Conservation (phyloP, 1,140 invertebrate species). For the Drosophila dunni region DNA sequence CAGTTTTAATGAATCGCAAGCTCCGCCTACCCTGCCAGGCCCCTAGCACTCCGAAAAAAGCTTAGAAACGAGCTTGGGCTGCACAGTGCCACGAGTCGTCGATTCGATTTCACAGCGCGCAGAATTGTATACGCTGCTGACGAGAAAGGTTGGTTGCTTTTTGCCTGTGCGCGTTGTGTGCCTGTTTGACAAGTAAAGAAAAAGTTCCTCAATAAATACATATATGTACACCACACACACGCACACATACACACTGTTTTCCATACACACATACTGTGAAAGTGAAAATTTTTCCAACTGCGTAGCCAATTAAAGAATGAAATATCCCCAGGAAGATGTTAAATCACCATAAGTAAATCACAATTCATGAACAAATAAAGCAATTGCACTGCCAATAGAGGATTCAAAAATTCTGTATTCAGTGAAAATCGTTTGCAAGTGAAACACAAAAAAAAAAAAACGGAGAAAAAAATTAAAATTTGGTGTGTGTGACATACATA, state of each 20-base stretch:
- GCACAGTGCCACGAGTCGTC: slow-evolving; percentile 46
- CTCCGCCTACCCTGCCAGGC: slow-evolving; percentile 29
- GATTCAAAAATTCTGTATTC: slow-evolving; percentile 58
- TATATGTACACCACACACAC: slow-evolving; percentile 28
- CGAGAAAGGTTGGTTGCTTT: slow-evolving; percentile 78
- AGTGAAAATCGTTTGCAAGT: slow-evolving; percentile 42
- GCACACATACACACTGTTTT: slow-evolving; percentile 28
- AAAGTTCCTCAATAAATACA: slow-evolving; percentile 42
- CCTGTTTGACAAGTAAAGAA: slow-evolving; percentile 41
- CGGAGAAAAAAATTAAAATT: slow-evolving; percentile 24
- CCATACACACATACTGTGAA: slow-evolving; percentile 48
- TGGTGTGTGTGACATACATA: slow-evolving; percentile 50
- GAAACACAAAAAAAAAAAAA: slow-evolving; percentile 7
- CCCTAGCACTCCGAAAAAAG: slow-evolving; percentile 72
- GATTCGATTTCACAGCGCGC: slow-evolving; percentile 49
- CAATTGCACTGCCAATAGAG: neutral
- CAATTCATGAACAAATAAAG: neutral
- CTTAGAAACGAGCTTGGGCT: slow-evolving; percentile 55
- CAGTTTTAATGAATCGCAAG: slow-evolving; percentile 66
- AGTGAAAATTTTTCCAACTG: slow-evolving; percentile 72
- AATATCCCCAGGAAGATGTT: slow-evolving; percentile 14
- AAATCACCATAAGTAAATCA: neutral
- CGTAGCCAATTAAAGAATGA: slow-evolving; percentile 57
- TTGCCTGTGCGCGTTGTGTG: slow-evolving; percentile 55
- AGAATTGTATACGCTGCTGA: slow-evolving; percentile 84